A percentile compares a stretch with the other conserved stretches of the same genome.
Conservation (phyloP, 1,140 invertebrate genomes). For the Pogonognathellus flavescens region DNA sequence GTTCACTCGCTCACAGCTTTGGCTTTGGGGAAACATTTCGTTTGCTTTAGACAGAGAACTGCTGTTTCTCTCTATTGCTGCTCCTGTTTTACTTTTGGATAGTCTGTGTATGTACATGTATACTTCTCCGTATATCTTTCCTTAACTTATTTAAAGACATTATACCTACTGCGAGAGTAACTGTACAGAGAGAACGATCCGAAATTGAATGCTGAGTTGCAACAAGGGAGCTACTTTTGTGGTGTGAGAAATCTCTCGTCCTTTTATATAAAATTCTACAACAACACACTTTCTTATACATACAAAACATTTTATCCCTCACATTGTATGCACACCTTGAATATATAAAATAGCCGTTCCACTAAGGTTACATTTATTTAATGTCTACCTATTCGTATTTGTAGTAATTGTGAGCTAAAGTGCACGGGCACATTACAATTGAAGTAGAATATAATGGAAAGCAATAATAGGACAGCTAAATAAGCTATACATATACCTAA, state of each 20-base stretch:
- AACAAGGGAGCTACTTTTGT: neutral
- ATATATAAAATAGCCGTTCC: too few relatives aligned
- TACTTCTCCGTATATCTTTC: neutral
- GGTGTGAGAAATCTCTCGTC: slow-evolving; percentile 17
- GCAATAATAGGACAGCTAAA: too few relatives aligned
- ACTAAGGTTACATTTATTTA: too few relatives aligned
- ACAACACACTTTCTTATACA: too few relatives aligned
- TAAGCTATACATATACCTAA: neutral
- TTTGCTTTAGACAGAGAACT: neutral
- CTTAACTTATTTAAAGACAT: slow-evolving; percentile 32
- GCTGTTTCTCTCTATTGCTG: too few relatives aligned
- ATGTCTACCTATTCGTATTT: neutral
- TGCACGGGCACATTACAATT: neutral
- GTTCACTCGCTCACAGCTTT: neutral
- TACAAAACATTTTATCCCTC: too few relatives aligned
- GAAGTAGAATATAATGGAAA: neutral
- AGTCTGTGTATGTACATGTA: neutral
- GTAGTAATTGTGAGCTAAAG: neutral
- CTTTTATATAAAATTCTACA: neutral
- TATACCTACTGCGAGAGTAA: too few relatives aligned
- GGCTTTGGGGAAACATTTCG: neutral
- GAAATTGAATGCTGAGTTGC: slow-evolving; percentile 30
- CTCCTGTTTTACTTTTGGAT: neutral
- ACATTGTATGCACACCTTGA: too few relatives aligned
- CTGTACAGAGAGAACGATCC: slow-evolving; percentile 9